phyloP scores from a whole-genome alignment of 2,113 vertebrate genomes.

The Phrynosoma blainvillii region DNA sequence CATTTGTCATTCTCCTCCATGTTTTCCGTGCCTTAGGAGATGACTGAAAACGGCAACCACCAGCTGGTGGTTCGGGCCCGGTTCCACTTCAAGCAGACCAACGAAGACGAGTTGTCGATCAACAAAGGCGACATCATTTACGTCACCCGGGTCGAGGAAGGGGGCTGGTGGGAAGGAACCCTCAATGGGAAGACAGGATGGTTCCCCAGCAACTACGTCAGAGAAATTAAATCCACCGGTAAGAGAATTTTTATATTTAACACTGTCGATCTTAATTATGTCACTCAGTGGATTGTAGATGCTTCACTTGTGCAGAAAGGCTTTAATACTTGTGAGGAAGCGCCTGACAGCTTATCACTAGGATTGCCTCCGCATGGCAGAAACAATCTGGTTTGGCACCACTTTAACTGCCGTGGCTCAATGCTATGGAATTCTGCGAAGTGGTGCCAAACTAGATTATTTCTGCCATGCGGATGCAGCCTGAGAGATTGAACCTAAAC shows the following conservation, averaged over 20 bases:
- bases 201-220: constrained; percentile 99
- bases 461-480: no score
- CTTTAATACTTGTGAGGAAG: neutral
- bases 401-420: no score
- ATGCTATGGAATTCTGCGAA: no score
- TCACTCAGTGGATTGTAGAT: neutral
- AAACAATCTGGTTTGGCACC: no score
- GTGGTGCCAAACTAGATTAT: no score
- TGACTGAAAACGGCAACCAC: constrained; percentile 92
- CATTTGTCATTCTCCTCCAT: no score
- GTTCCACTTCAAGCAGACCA: constrained; percentile 98
- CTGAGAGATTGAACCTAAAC: neutral
- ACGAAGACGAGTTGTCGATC: constrained; percentile 98
- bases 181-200: constrained; percentile 93
- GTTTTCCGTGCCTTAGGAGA: constrained; percentile 65
- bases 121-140: constrained; percentile 94
- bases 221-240: constrained; percentile 95
- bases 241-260: constrained; percentile 68
- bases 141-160: constrained; percentile 94
- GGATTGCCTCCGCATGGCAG: no score
- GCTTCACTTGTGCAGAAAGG: neutral
- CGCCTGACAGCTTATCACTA: no score
- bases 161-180: constrained; percentile 98
- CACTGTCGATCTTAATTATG: no score
- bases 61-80: constrained; percentile 92